phyloP scores from a whole-genome alignment of 2,113 vertebrate species.

The Cettia cetti region DNA sequence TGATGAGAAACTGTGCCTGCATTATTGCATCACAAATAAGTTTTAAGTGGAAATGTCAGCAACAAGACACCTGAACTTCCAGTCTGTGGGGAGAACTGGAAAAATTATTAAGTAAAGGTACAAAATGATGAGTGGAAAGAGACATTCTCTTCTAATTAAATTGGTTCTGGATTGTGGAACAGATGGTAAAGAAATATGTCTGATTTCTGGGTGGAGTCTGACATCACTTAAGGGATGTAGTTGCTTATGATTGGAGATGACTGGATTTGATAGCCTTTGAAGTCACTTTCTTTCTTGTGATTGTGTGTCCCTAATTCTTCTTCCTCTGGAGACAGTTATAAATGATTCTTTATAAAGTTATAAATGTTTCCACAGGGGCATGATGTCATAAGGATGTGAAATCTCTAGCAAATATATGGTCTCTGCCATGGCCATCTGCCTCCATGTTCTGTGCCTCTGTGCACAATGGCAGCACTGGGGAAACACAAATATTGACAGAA shows the following conservation, averaged over 20 bases:
- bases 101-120: background rate
- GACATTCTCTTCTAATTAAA: constrained; percentile 14
- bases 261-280: background rate
- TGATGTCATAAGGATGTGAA: background rate
- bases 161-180: background rate
- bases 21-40: background rate
- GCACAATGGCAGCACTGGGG: background rate
- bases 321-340: background rate
- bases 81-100: background rate
- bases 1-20: background rate
- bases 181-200: background rate
- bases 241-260: background rate
- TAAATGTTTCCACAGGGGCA: background rate
- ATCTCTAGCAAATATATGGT: background rate
- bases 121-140: background rate
- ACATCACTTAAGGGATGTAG: background rate
- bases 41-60: background rate
- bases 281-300: background rate
- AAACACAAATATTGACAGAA: background rate
- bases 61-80: background rate
- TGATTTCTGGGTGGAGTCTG: background rate
- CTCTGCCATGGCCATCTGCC: background rate
- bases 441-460: background rate
- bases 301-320: background rate
- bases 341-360: background rate